phyloP scores from a whole-genome alignment of 2,888 invertebrate species.

The Zele albiditarsus region DNA sequence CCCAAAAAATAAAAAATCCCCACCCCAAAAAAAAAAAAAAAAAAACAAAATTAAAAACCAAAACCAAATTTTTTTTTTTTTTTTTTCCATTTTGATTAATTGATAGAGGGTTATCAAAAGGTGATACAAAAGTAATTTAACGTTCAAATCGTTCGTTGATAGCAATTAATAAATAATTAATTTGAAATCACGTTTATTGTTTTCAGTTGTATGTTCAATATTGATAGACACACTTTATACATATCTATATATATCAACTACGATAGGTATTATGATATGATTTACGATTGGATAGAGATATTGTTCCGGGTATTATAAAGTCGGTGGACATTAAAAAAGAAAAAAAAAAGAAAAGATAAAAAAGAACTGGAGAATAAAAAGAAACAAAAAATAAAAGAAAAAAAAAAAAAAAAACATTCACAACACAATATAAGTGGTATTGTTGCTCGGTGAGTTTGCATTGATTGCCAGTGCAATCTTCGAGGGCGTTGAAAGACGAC shows the following conservation, averaged over 20 bases:
- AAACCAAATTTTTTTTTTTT: no score
- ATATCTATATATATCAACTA: background rate
- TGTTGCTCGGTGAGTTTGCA: slow-evolving; percentile 37
- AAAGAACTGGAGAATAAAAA: background rate
- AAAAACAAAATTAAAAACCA: background rate
- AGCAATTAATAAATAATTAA: slow-evolving; percentile 35
- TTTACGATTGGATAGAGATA: slow-evolving; percentile 21
- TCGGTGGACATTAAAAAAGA: slow-evolving; percentile 4
- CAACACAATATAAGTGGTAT: slow-evolving; percentile 47
- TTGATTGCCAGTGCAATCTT: slow-evolving; percentile 42
- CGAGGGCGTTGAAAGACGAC: slow-evolving; percentile 11
- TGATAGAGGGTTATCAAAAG: slow-evolving; percentile 11
- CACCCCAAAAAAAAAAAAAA: background rate
- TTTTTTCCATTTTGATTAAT: background rate
- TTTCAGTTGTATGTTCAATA: slow-evolving; percentile 6
- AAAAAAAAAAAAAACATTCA: slow-evolving; percentile 27
- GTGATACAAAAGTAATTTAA: slow-evolving; percentile 15
- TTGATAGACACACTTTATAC: background rate
- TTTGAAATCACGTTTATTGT: slow-evolving; percentile 9
- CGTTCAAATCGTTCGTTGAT: slow-evolving; percentile 22
- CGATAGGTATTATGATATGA: slow-evolving; percentile 14
- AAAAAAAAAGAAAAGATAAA: background rate
- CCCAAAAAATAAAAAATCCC: no score
- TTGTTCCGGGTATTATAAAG: slow-evolving; percentile 13
- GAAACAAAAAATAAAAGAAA: background rate